Evolutionary conservation across 1,140 invertebrate genomes (phyloP), one percentile per base, ranked within the genome.

Genomic region (Nylanderia fulva): DNA sequence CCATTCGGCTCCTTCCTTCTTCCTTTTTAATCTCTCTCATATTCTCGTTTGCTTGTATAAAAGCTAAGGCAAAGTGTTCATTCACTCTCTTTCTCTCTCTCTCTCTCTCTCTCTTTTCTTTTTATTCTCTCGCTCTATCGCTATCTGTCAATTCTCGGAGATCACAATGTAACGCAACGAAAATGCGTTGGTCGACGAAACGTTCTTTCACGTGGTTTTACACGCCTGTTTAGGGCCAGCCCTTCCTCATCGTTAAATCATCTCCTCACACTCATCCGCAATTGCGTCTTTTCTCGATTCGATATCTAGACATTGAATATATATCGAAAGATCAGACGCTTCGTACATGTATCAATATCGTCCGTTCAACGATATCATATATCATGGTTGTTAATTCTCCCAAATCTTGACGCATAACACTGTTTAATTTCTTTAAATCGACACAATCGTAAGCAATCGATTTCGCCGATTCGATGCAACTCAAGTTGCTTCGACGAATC

Each of bases 61-160:
- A 93, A 93, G 88, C 91, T 93, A 93, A 93, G 92, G 92, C 92
- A 93, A 93, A 88, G 75, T 90, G 91, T 56, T 21, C 58, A 63
- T 83, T 74, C 58, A 48, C 45, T 52, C 64, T 39, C 52, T 3
- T 27, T 29, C 2, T 45, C 13, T 85, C 33, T 15, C 9, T 54
- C 9, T 29, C 2, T 45, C 13, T 85, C 33, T 15, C 9, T 54
- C 9, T 63, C 54, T 18, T 29, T 60, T 13, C 15, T 29, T 24
- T 21, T 72, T 58, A 52, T 29, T 85, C 24, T 63, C 58, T 75
- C 64, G 27, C 29, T 80, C 27, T 58, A 29, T 48, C 9, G 29
- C 42, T 60, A n/a, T 33, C n/a, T 39, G 27, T 68, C 29, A 64
- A 66, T 56, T 74, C 58, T 48, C 33, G 33, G 33, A 58, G 66